Conservation (phyloP, 2,113 vertebrate species). For the Eptesicus fuscus region DNA sequence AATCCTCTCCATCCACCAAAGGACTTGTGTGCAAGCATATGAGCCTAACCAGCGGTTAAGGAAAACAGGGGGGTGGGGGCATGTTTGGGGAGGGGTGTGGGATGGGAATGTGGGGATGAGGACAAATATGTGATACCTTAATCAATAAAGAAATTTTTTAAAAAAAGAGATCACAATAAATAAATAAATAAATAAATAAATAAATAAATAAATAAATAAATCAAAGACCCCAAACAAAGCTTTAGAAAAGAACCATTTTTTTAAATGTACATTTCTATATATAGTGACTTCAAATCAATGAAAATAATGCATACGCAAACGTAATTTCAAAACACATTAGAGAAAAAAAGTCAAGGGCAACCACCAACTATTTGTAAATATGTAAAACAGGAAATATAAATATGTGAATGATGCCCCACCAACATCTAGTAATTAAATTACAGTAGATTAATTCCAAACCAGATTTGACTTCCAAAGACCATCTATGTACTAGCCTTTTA, state of each 20-base stretch:
- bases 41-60: too few species aligned
- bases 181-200: too few species aligned
- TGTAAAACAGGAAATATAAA: neutral
- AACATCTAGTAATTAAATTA: neutral
- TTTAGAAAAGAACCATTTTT: neutral
- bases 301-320: neutral
- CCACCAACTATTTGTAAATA: slow-evolving; percentile 3
- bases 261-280: neutral
- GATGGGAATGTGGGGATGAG: too few species aligned
- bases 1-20: slow-evolving; percentile 35
- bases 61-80: too few species aligned
- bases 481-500: neutral
- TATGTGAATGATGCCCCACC: neutral
- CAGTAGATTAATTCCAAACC: neutral
- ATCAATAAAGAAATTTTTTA: too few species aligned
- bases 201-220: too few species aligned
- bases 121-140: too few species aligned
- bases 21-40: too few species aligned
- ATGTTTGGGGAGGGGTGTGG: too few species aligned
- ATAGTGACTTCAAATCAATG: neutral
- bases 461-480: neutral
- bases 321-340: neutral
- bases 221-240: slow-evolving; percentile 7
- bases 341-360: neutral
- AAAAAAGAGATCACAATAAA: too few species aligned